Base-by-base conservation (phyloP, 2,888 invertebrate genomes). In the Lasioglossum marginatum region DNA sequence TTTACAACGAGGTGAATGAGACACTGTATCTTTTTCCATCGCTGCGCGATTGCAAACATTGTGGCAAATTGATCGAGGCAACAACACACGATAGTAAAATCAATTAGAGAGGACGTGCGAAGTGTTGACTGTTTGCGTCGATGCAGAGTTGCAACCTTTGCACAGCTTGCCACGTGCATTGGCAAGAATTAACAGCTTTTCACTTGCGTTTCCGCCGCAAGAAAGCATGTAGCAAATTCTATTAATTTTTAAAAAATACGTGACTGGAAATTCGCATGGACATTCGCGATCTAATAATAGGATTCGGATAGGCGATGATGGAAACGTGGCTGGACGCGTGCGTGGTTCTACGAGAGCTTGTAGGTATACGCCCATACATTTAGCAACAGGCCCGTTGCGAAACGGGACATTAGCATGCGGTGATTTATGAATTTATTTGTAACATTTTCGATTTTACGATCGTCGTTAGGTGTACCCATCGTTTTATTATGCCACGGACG, bases 361-460 rank as follows among this genome's bases (percentile, higher is more conserved):
- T 80, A 40, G 10, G 57, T 60, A 27, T 74, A 78, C 68, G 52
- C 57, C 43, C 73, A 37, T 68, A 27, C 73, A 48, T 66, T 79
- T 40, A 45, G 48, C 43, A 40, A 16, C 68, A 74, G 52, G 27
- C 73, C 1, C 19, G 73, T 80, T 73, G 57, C 70, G 48, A 45
- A 37, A 48, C 74, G 23, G 37, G 37, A 37, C 48, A 82, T 92
- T 92, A 92, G 89, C 92, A 90, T 92, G 83, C 82, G 57, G 79
- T 89, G 91, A 90, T 92, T 90, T 90, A 91, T 90, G 89, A 89
- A 91, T 91, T 90, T 92, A 91, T 92, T 91, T 88, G 87, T 87
- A 89, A 90, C 86, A 88, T 91, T 92, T 92, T 89, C 89, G 89
- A 85, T 88, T 89, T 92, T 92, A 91, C 87, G 89, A 89, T 74